Percentiles rank a stretch among this genome's conserved stretches.
Conservation (phyloP, 2,888 invertebrate genomes). For the Electrophaes corylata region DNA sequence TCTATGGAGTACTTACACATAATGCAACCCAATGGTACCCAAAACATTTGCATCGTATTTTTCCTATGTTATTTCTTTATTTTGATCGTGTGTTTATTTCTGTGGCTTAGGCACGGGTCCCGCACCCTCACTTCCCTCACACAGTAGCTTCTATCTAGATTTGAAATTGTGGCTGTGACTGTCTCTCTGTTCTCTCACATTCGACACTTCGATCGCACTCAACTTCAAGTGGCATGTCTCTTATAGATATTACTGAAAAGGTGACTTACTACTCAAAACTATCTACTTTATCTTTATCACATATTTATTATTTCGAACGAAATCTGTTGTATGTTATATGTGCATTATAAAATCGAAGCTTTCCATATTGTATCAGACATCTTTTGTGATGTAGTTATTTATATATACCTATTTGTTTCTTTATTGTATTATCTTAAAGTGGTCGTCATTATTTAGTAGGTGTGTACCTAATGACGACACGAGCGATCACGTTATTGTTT, state of each 20-base stretch:
- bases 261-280: slow-evolving; percentile 91
- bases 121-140: slow-evolving; percentile 44
- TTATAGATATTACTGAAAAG: slow-evolving; percentile 71
- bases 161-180: slow-evolving; percentile 81
- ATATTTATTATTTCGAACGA: slow-evolving; percentile 60
- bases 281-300: slow-evolving; percentile 72
- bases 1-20: slow-evolving; percentile 83
- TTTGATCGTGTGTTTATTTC: slow-evolving; percentile 45
- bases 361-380: slow-evolving; percentile 68
- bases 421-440: slow-evolving; percentile 43
- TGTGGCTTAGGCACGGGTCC: slow-evolving; percentile 55
- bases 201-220: slow-evolving; percentile 45
- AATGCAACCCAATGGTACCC: slow-evolving; percentile 82
- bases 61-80: slow-evolving; percentile 55
- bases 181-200: slow-evolving; percentile 56
- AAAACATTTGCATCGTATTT: slow-evolving; percentile 70
- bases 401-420: slow-evolving; percentile 49
- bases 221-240: slow-evolving; percentile 62
- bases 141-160: slow-evolving; percentile 52
- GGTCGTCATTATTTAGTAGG: slow-evolving; percentile 35
- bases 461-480: slow-evolving; percentile 46
- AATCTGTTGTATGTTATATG: slow-evolving; percentile 64
- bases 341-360: slow-evolving; percentile 71
- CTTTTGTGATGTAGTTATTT: slow-evolving; percentile 47
- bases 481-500: slow-evolving; percentile 63